A percentile compares a stretch with the other conserved stretches of the same genome.
Evolutionary conservation across 2,888 invertebrate genomes (phyloP).

Genomic region (Boloria euphrosyne): DNA sequence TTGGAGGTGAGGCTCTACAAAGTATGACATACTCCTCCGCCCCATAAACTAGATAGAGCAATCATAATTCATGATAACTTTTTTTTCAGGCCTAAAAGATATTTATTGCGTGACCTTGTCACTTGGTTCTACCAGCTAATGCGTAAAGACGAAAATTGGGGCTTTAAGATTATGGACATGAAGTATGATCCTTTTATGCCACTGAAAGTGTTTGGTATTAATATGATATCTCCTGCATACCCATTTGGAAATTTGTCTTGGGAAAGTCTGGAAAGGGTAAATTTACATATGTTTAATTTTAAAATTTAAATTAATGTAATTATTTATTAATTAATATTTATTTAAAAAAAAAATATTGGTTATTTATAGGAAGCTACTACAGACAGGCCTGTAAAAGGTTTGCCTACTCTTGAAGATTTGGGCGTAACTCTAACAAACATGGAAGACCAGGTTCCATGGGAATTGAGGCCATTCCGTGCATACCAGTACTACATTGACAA

Average conservation of each 20-base stretch:
- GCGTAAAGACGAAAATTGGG: constrained; percentile 86
- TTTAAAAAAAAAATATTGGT: too few species aligned
- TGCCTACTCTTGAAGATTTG: constrained; percentile 93
- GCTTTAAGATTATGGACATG: constrained; percentile 87
- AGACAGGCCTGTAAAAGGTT: constrained; percentile 83
- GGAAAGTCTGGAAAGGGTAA: constrained; percentile 90
- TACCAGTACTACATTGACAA: constrained; percentile 88
- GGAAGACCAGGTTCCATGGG: constrained; percentile 93
- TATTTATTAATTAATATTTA: too few species aligned
- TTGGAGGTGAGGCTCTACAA: too few species aligned
- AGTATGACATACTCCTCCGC: too few species aligned
- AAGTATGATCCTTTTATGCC: constrained; percentile 86
- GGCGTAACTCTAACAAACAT: constrained; percentile 89
- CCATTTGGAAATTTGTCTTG: constrained; percentile 87
- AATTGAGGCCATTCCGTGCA: constrained; percentile 86
- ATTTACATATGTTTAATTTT: neutral
- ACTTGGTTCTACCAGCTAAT: constrained; percentile 91
- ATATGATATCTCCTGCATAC: constrained; percentile 83
- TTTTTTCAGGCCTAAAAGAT: constrained; percentile 88
- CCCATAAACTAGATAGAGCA: neutral
- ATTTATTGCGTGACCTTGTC: constrained; percentile 89
- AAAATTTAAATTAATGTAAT: neutral
- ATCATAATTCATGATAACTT: neutral
- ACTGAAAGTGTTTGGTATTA: constrained; percentile 84
- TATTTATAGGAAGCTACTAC: constrained; percentile 90